These are phyloP conservation scores for Lophotriccus pileatus DNA, from an alignment of 2,797 vertebrate species.

Conservation along the genomic window DNA sequence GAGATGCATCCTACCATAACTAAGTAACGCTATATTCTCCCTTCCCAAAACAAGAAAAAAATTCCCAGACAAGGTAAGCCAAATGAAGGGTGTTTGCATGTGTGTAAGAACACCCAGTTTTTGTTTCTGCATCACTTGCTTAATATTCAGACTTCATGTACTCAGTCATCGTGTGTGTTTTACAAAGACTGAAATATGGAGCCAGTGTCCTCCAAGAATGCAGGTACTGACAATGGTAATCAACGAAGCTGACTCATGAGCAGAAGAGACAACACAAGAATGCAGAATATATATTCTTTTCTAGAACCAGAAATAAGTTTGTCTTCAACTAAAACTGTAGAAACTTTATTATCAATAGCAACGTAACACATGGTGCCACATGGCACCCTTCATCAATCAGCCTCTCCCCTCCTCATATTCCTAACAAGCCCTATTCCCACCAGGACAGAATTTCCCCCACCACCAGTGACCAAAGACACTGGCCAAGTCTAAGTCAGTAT, in stretches of 20 bases:
- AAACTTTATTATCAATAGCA: background rate
- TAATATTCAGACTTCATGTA: slow-evolving; percentile 24
- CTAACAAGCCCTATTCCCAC: background rate
- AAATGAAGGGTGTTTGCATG: background rate
- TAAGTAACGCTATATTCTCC: background rate
- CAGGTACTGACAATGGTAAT: background rate
- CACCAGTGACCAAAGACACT: background rate
- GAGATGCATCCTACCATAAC: background rate
- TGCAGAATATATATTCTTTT: background rate
- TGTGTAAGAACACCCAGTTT: background rate
- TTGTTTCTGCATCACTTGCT: background rate
- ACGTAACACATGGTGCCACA: background rate
- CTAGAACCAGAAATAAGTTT: background rate
- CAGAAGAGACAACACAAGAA: background rate
- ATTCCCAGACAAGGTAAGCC: background rate
- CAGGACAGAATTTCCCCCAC: background rate
- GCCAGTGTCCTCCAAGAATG: background rate
- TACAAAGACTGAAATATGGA: background rate
- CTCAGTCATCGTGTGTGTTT: background rate
- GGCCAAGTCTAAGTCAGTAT: background rate
- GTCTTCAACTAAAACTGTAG: background rate
- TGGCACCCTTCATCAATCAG: background rate
- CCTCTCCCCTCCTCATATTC: background rate
- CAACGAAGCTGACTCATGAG: background rate
- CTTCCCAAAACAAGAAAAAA: background rate